These are phyloP conservation scores for Illadopsis cleaveri DNA, from an alignment of 2,113 vertebrate species.

Conservation along the genomic window DNA sequence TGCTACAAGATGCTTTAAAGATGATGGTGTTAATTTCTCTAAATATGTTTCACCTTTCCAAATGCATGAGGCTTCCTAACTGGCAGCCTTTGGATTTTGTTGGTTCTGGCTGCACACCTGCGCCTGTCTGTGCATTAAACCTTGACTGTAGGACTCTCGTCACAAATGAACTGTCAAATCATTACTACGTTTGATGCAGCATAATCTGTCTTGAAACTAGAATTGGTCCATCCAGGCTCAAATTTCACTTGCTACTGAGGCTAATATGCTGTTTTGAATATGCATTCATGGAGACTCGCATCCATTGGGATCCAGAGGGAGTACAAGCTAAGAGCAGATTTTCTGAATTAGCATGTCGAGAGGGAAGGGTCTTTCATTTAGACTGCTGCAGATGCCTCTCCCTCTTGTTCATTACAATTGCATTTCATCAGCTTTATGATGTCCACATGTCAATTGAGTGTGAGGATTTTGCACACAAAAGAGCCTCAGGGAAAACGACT, in stretches of 20 bases:
- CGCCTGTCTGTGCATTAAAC: constrained; percentile 88
- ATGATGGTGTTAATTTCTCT: constrained; percentile 85
- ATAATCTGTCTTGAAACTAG: constrained; percentile 99
- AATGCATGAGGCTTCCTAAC: constrained; percentile 76
- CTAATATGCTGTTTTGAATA: constrained; percentile 95
- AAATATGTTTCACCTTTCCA: constrained; percentile 82
- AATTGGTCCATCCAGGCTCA: constrained; percentile 90
- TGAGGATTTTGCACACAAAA: constrained; percentile 99
- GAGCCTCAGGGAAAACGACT: constrained; percentile 99
- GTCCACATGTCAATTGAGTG: constrained; percentile 99
- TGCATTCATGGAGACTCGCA: constrained; percentile 93
- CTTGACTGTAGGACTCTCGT: constrained; percentile 90
- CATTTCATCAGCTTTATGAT: constrained; percentile 99
- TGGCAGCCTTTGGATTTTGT: constrained; percentile 83
- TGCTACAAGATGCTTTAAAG: constrained; percentile 84
- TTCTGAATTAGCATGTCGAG: constrained; percentile 99
- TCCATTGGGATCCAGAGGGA: constrained; percentile 92
- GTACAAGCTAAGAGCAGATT: constrained; percentile 96
- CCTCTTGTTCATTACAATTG: constrained; percentile 99
- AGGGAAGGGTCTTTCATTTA: constrained; percentile 94
- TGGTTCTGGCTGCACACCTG: constrained; percentile 86
- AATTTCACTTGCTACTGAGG: constrained; percentile 81
- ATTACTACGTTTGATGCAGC: constrained; percentile 98
- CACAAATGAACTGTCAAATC: constrained; percentile 99
- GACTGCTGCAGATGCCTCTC: constrained; percentile 96